These are phyloP conservation scores for Actinia equina DNA, from an alignment of 64 coral and sea anemone species.

Conservation along the genomic window DNA sequence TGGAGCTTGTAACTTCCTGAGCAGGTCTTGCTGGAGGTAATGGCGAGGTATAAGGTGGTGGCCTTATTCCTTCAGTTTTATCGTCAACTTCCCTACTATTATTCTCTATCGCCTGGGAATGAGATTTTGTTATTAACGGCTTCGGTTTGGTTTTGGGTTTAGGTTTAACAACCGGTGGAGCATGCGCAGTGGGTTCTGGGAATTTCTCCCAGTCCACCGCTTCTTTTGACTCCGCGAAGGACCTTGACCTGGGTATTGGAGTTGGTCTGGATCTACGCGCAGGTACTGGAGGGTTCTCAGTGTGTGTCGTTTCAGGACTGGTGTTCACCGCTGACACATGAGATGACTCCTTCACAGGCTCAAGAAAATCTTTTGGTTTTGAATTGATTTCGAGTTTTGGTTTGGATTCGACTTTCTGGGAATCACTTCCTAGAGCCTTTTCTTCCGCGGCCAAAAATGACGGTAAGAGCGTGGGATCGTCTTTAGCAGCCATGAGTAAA, in stretches of 20 bases:
- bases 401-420: not conserved
- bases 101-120: not conserved
- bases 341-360: not conserved
- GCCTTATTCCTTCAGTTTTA: not conserved
- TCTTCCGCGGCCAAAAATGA: conserved; percentile 53
- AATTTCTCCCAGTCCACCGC: not conserved
- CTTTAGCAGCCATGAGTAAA: conserved; percentile 71
- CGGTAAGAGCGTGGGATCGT: conserved; percentile 76
- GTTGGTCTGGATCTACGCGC: conserved; percentile 27
- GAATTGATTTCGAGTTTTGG: not conserved
- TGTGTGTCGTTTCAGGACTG: not conserved
- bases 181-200: not conserved
- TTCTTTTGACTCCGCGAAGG: conserved; percentile 15
- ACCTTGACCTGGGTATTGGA: conserved; percentile 47
- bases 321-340: not conserved
- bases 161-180: conserved; percentile 23
- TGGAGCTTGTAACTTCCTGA: not conserved
- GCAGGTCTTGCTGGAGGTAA: conserved; percentile 1
- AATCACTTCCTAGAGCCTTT: not conserved
- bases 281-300: conserved; percentile 10
- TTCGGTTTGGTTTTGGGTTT: conserved; percentile 22
- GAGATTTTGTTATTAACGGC: not conserved
- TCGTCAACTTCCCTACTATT: not conserved
- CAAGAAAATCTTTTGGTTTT: not conserved
- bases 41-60: not conserved